A percentile compares a stretch with the other conserved stretches of the same genome.
Conservation (phyloP, 2,888 invertebrate species). For the Malthinus seriepunctatus region DNA sequence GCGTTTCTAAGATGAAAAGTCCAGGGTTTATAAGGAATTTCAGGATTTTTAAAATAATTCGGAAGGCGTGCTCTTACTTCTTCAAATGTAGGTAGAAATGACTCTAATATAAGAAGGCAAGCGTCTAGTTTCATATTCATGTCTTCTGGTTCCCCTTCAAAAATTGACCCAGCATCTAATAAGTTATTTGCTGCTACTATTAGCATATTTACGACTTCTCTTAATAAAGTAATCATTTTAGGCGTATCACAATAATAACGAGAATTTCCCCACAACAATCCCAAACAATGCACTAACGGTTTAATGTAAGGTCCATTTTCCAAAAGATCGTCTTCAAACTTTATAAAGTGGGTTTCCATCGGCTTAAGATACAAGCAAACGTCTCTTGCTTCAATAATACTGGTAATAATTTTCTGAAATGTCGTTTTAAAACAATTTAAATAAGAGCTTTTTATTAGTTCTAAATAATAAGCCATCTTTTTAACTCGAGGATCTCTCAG, state of each 20-base stretch:
- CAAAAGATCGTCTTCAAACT: slow-evolving; percentile 72
- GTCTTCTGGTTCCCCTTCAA: slow-evolving; percentile 75
- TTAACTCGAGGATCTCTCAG: slow-evolving; percentile 80
- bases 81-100: slow-evolving; percentile 53
- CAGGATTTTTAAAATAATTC: slow-evolving; percentile 53
- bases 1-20: slow-evolving; percentile 73
- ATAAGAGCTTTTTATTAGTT: slow-evolving; percentile 80
- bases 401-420: slow-evolving; percentile 77
- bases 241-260: slow-evolving; percentile 55
- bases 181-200: slow-evolving; percentile 74
- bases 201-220: slow-evolving; percentile 79
- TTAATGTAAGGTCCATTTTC: slow-evolving; percentile 64
- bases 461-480: slow-evolving; percentile 73
- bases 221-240: slow-evolving; percentile 72
- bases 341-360: slow-evolving; percentile 69
- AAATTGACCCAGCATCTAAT: slow-evolving; percentile 78
- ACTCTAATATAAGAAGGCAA: slow-evolving; percentile 42
- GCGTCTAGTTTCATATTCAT: slow-evolving; percentile 43
- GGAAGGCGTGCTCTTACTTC: slow-evolving; percentile 55
- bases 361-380: slow-evolving; percentile 80
- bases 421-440: slow-evolving; percentile 75
- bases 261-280: slow-evolving; percentile 85
- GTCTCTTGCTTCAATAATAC: slow-evolving; percentile 82
- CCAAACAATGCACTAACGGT: slow-evolving; percentile 78
- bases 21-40: slow-evolving; percentile 69